phyloP scores from a whole-genome alignment of 2,113 vertebrate species.

The Misgurnus mizolepis region DNA sequence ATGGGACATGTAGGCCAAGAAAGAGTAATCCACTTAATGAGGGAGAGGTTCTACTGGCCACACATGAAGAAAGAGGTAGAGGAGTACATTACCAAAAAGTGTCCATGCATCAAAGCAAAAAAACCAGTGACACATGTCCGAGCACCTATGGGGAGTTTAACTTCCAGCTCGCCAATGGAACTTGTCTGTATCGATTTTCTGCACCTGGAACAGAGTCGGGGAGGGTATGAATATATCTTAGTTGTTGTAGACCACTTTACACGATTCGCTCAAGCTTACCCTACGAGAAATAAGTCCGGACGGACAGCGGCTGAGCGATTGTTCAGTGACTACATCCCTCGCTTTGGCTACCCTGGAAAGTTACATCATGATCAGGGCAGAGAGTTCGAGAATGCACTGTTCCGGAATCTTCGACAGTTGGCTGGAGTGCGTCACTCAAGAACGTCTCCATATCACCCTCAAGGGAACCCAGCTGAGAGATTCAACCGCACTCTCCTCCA shows the following conservation, averaged over 20 bases:
- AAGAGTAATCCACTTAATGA: background rate
- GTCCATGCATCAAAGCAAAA: conserved; percentile 34
- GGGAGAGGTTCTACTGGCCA: conserved; percentile 2
- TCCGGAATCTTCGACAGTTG: background rate
- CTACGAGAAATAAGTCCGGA: background rate
- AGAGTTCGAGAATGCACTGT: background rate
- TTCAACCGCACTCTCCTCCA: conserved; percentile 42
- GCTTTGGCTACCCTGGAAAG: background rate
- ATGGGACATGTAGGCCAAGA: background rate
- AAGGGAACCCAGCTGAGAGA: conserved; percentile 32
- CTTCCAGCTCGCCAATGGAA: background rate
- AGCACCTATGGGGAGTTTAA: conserved; percentile 2
- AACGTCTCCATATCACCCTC: conserved; percentile 17
- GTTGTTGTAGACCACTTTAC: background rate
- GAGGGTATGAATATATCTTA: background rate
- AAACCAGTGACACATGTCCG: background rate
- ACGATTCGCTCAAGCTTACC: background rate
- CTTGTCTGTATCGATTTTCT: conserved; percentile 4
- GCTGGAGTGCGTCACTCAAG: background rate
- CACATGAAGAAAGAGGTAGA: conserved; percentile 1
- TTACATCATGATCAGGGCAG: background rate
- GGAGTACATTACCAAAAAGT: conserved; percentile 6
- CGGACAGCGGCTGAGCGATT: background rate
- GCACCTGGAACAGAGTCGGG: background rate
- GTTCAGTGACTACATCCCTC: background rate